Evolutionary conservation across 2,888 invertebrate species (phyloP), one percentile per base, ranked within the genome.

Genomic region (Cryptus viduatorius): DNA sequence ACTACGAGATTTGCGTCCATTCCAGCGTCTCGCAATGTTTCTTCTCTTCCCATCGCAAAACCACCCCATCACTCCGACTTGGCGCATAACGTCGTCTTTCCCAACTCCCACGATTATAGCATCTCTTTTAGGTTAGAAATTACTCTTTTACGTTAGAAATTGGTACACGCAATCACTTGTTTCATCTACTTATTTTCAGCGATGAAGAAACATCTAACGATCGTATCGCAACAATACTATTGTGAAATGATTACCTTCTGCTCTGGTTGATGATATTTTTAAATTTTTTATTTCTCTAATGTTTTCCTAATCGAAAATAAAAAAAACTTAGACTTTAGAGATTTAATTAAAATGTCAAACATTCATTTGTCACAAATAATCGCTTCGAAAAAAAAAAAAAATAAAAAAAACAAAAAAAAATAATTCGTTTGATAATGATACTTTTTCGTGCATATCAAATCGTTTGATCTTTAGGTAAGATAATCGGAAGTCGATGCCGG

Each of bases 1-100:
- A n/a, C n/a, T 53, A n/a, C n/a, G 50, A 44, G 75, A 42, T 42
- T 81, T 37, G 64, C 82, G 69, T 71, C 19, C 37, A 61, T 61
- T 68, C 37, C 16, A n/a, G n/a, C 24, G 37, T 56, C 56, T 44
- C 48, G 48, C 16, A 68, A 68, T 69, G 19, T 48, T 53, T 50
- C 67, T 29, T 14, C 44, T 0, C 56, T 56, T 19, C 44, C 31
- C 56, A 5, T 44, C 71, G 29, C 69, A 19, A 24, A 37, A 37
- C 37, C 37, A 37, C 37, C 37, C 37, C 37, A 37, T 37, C 37
- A 7, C 8, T 37, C 4, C 4, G 4, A 37, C 5, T 8, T 2
- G 7, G 8, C 37, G 7, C 7, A n/a, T 4, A 4, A 31, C 61
- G 19, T 61, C 44, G 46, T 59, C 44, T 31, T 19, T 44, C 14